Conservation (phyloP, 1,140 invertebrate species). For the Diabrotica virgifera region DNA sequence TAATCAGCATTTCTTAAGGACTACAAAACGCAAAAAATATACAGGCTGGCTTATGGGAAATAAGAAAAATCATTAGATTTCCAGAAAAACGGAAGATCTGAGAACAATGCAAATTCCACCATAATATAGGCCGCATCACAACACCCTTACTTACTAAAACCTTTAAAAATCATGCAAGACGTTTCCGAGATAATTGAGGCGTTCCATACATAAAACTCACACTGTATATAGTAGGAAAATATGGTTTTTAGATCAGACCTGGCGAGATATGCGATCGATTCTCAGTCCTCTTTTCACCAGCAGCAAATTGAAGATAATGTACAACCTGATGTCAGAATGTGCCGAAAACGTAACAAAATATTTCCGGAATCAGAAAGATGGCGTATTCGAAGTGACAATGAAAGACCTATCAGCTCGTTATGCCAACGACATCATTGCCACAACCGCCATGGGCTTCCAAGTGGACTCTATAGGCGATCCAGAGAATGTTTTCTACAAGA, state of each 20-base stretch:
- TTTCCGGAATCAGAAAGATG: conserved; percentile 25
- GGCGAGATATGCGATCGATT: conserved; percentile 44
- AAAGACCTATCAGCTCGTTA: conserved; percentile 42
- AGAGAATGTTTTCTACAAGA: conserved; percentile 43
- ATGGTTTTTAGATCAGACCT: conserved; percentile 38
- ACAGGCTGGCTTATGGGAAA: too few relatives aligned
- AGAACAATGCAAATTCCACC: too few relatives aligned
- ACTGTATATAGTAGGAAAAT: too few relatives aligned
- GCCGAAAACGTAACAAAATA: conserved; percentile 36
- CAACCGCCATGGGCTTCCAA: conserved; percentile 44
- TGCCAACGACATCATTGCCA: conserved; percentile 46
- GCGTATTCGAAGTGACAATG: conserved; percentile 31
- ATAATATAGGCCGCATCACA: too few relatives aligned
- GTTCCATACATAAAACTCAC: too few relatives aligned
- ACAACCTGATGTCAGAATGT: conserved; percentile 37
- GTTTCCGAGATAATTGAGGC: too few relatives aligned
- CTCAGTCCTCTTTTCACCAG: conserved; percentile 47
- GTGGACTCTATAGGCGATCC: conserved; percentile 41
- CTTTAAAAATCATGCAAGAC: too few relatives aligned
- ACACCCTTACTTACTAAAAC: too few relatives aligned
- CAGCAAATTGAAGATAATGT: conserved; percentile 45
- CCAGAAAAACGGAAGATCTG: too few relatives aligned
- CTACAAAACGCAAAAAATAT: too few relatives aligned
- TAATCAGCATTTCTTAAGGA: too few relatives aligned
- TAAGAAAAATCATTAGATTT: too few relatives aligned